These are phyloP conservation scores for Nibea albiflora DNA, from an alignment of 2,113 vertebrate genomes.

Conservation along the genomic window DNA sequence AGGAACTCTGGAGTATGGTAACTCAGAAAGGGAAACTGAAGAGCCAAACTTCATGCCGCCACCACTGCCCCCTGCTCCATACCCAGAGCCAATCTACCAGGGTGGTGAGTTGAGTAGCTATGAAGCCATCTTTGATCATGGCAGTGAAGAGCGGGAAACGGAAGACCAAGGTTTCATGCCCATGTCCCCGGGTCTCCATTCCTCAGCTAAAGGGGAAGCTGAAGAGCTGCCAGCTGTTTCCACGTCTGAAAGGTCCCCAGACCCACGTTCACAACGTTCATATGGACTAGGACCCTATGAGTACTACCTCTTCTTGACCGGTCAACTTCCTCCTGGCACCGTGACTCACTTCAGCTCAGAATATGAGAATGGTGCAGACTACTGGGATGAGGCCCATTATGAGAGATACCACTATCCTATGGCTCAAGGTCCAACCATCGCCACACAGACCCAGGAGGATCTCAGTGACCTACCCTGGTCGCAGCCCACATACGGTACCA, in stretches of 20 bases:
- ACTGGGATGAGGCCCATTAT: slow-evolving; percentile 23
- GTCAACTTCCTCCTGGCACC: slow-evolving; percentile 36
- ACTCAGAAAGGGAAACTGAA: background rate
- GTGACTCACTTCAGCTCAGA: background rate
- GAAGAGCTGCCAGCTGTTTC: background rate
- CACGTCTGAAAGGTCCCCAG: accelerated
- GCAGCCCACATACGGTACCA: background rate
- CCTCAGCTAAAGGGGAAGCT: accelerated
- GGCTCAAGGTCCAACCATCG: background rate
- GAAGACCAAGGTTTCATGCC: background rate
- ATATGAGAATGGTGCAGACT: background rate
- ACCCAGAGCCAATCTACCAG: background rate
- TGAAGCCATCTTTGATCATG: background rate
- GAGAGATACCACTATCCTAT: background rate
- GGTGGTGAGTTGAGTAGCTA: slow-evolving; percentile 18
- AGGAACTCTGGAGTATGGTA: background rate
- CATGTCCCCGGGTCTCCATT: too few species aligned
- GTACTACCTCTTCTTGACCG: slow-evolving; percentile 16
- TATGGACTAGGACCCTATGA: too few species aligned
- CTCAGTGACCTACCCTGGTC: background rate
- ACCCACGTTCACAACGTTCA: background rate
- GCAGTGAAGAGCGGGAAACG: background rate
- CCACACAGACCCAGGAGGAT: background rate
- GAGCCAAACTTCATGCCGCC: too few species aligned
- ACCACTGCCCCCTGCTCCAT: background rate